These are phyloP conservation scores for Polypedilum vanderplanki DNA, from an alignment of 1,140 invertebrate genomes.

Conservation along the genomic window DNA sequence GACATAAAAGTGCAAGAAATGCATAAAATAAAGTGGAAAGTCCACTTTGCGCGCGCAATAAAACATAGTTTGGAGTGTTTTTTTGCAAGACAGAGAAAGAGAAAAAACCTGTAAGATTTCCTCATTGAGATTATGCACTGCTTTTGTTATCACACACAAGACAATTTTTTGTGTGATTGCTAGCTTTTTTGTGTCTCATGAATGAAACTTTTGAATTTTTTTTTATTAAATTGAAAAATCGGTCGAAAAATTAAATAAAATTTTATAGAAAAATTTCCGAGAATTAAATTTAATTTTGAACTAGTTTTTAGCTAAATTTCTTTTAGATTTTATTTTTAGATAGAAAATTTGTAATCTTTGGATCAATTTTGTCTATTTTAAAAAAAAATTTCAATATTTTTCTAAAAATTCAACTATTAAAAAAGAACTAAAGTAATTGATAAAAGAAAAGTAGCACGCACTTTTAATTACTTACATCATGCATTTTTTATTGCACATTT, in stretches of 20 bases:
- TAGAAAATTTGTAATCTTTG: too few species aligned
- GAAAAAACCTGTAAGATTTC: conserved; percentile 17
- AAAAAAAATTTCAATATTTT: too few species aligned
- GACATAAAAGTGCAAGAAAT: background rate
- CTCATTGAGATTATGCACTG: conserved; percentile 11
- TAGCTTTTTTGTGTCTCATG: background rate
- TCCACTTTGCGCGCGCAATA: conserved; percentile 16
- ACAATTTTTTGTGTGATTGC: background rate
- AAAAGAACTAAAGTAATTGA: too few species aligned
- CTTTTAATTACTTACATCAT: too few species aligned
- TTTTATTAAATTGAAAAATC: background rate
- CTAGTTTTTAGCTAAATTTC: too few species aligned
- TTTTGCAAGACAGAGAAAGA: background rate
- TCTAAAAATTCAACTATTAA: too few species aligned
- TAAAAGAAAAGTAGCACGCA: too few species aligned
- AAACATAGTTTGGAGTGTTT: background rate
- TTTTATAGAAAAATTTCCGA: too few species aligned
- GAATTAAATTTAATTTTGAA: too few species aligned
- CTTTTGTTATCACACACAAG: conserved; percentile 5
- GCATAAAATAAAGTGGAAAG: background rate
- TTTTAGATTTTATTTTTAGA: too few species aligned
- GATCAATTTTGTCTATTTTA: too few species aligned
- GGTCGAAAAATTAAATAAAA: background rate
- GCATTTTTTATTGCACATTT: too few species aligned
- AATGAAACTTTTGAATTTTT: background rate